Evolutionary conservation across 2,113 vertebrate genomes (phyloP), one percentile per base, ranked within the genome.

Genomic region (Choloepus hoffmanni): DNA sequence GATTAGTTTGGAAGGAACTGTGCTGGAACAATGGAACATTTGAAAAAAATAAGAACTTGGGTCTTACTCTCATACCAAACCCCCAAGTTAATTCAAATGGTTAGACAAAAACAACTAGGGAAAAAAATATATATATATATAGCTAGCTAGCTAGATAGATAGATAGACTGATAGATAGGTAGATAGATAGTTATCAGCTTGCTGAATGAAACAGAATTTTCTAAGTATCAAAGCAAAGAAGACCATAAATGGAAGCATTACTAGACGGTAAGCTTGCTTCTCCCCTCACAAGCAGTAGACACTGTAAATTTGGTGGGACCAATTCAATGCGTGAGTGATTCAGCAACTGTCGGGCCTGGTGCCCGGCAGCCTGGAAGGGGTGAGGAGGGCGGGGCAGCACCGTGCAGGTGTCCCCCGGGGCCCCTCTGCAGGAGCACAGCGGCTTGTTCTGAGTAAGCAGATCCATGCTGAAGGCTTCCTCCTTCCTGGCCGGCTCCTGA

Each of bases 401-500:
- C 60, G 26, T 48, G 62, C 98, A 97, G 45, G 98, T 97, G 63
- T 82, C 50, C 83, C 97, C 97, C 21, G 95, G 96, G 0, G 98
- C 98, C 98, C 95, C 99, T 99, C 67, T 98, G 98, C 85, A 99
- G 98, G 48, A 99, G 98, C 92, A 97, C 98, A 76, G 98, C 99
- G 0, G 99, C 99, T 96, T 99, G 99, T 91, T 99, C 99, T 0
- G 99, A 99, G 98, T 99, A 99, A 63, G 99, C 99, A 92, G 99
- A 95, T 99, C 99, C 60, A 98, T 99, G 97, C 97, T 98, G 98
- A 99, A 98, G 85, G 98, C 73, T 33, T 99, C 98, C 24, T 99
- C 99, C 90, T 97, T 98, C 6, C 95, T 78, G 55, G 97, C 63
- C 77, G 90, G 62, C 33, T 97, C 97, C 94, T 97, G 97, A 0